phyloP scores from a whole-genome alignment of 2,888 invertebrate species.

The Drosophila dives region DNA sequence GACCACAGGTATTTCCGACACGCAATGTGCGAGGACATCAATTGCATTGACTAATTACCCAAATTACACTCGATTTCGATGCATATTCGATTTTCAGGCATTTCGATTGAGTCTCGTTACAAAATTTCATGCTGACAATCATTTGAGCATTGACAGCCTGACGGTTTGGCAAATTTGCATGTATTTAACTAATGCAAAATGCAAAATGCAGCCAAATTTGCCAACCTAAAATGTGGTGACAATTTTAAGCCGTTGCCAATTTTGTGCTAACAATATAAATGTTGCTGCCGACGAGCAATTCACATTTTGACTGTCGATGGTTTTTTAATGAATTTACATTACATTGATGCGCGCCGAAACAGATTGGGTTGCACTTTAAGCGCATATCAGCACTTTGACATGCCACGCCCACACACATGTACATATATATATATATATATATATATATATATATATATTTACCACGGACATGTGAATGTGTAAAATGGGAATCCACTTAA shows the following conservation, averaged over 20 bases:
- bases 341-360: slow-evolving; percentile 49
- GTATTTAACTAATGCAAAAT: slow-evolving; percentile 42
- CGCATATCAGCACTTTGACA: slow-evolving; percentile 4
- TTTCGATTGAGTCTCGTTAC: slow-evolving; percentile 4
- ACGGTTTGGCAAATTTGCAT: slow-evolving; percentile 38
- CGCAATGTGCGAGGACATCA: slow-evolving; percentile 26
- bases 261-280: background rate
- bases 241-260: slow-evolving; percentile 20
- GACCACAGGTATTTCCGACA: slow-evolving; percentile 37
- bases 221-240: slow-evolving; percentile 4
- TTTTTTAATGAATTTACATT: slow-evolving; percentile 61
- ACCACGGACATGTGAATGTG: background rate
- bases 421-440: background rate
- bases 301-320: slow-evolving; percentile 15
- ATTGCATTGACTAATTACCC: slow-evolving; percentile 31
- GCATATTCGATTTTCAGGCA: slow-evolving; percentile 45
- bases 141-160: slow-evolving; percentile 27
- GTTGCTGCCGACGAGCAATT: background rate
- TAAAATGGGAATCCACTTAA: background rate
- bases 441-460: background rate
- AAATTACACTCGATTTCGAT: slow-evolving; percentile 3
- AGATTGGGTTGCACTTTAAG: slow-evolving; percentile 63
- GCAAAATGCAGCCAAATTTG: slow-evolving; percentile 5
- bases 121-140: slow-evolving; percentile 39
- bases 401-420: background rate